Conservation (phyloP, 2,888 invertebrate species). For the Drosophila nigricruria region DNA sequence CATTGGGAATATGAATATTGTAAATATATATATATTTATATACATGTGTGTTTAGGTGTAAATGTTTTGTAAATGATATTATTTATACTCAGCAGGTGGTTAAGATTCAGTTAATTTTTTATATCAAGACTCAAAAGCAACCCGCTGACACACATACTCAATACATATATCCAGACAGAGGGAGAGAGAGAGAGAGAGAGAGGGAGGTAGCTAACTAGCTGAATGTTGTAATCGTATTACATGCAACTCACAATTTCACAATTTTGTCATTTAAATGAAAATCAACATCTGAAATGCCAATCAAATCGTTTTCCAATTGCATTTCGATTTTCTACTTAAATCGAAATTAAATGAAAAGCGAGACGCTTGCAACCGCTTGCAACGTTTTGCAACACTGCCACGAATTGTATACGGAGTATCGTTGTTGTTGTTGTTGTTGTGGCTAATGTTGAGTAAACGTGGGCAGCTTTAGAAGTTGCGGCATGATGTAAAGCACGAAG, state of each 20-base stretch:
- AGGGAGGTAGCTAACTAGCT: slow-evolving; percentile 7
- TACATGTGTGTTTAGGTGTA: slow-evolving; percentile 5
- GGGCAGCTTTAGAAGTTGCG: slow-evolving; percentile 1
- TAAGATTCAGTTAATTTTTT: slow-evolving; percentile 21
- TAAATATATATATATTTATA: slow-evolving; percentile 3
- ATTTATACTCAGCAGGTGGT: slow-evolving; percentile 34
- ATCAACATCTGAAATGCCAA: slow-evolving; percentile 36
- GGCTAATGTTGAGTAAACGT: neutral
- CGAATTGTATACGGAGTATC: neutral
- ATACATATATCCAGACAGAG: neutral
- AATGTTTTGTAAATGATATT: slow-evolving; percentile 46
- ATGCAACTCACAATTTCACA: slow-evolving; percentile 41
- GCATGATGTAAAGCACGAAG: too few species aligned
- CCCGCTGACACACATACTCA: slow-evolving; percentile 29
- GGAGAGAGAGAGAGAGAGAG: neutral
- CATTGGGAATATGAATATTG: slow-evolving; percentile 26
- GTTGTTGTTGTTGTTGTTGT: neutral
- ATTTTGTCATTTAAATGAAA: slow-evolving; percentile 44
- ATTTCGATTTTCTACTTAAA: slow-evolving; percentile 50
- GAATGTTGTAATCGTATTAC: slow-evolving; percentile 58
- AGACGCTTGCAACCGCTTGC: slow-evolving; percentile 24
- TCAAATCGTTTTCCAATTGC: slow-evolving; percentile 53
- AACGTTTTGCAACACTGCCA: slow-evolving; percentile 33
- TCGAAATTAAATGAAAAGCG: slow-evolving; percentile 57
- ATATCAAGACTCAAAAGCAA: neutral